Evolutionary conservation across 2,113 vertebrate species (phyloP).

Genomic region (Podarcis raffonei): DNA sequence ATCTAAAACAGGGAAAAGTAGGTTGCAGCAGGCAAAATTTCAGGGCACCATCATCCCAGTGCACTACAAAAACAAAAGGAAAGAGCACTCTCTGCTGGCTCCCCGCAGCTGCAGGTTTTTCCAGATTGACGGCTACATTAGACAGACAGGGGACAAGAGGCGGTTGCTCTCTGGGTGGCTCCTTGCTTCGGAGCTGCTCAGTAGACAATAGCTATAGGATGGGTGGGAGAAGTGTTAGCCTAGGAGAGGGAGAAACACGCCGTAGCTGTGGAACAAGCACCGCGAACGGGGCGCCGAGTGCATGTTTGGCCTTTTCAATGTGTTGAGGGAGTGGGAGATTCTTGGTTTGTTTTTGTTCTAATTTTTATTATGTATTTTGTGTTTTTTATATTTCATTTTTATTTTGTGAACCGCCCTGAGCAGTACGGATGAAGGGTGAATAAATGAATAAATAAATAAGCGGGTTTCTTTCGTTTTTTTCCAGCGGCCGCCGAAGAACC

Average conservation of each 20-base stretch:
- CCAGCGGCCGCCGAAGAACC: background rate
- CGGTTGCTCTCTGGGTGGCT: background rate
- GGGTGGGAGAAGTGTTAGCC: background rate
- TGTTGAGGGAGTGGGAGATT: no score
- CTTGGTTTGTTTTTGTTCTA: no score
- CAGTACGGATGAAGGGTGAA: no score
- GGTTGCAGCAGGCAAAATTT: background rate
- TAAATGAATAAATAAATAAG: no score
- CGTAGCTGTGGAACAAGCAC: accelerated
- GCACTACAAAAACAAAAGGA: background rate
- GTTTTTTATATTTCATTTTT: no score
- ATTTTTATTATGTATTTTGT: no score
- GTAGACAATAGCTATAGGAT: background rate
- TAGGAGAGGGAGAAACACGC: background rate
- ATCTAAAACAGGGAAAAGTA: background rate
- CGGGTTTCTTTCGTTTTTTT: background rate
- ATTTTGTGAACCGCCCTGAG: no score
- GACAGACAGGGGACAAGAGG: no score
- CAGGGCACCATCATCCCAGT: no score
- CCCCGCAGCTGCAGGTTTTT: background rate
- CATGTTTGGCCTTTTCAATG: background rate
- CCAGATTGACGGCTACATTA: background rate
- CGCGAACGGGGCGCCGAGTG: background rate
- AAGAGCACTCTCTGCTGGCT: background rate
- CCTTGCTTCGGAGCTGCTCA: background rate